phyloP scores from a whole-genome alignment of 2,113 vertebrate species.

The Notothenia rossii region DNA sequence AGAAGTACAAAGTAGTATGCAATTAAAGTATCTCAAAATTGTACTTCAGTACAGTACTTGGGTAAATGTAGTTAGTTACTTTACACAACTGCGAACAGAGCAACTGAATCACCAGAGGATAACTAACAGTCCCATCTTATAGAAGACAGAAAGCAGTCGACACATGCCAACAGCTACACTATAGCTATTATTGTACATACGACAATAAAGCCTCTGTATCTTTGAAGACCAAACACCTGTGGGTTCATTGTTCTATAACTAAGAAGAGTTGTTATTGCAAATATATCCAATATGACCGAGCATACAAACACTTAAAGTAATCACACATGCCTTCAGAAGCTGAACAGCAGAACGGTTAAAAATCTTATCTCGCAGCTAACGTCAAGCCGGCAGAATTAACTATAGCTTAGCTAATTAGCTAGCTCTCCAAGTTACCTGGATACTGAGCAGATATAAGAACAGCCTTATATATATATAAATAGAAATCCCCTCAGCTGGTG shows the following conservation, averaged over 20 bases:
- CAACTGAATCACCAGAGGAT: no score
- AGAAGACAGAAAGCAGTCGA: no score
- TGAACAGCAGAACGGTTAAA: neutral
- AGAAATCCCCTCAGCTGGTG: neutral
- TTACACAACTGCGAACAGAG: no score
- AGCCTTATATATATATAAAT: no score
- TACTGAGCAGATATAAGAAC: conserved; percentile 1
- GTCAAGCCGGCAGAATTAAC: conserved; percentile 49
- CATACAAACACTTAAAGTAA: accelerated
- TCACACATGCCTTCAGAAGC: accelerated
- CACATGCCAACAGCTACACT: no score
- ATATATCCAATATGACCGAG: neutral
- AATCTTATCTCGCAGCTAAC: conserved; percentile 12
- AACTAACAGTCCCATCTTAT: no score
- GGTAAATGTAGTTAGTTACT: no score
- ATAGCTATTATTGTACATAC: no score
- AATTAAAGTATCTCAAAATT: no score
- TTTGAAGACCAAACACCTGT: conserved; percentile 11
- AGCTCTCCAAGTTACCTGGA: conserved; percentile 40
- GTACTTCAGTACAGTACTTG: no score
- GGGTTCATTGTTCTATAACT: neutral
- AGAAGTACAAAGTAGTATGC: no score
- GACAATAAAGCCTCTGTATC: no score
- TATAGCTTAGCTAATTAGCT: conserved; percentile 71
- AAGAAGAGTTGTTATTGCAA: neutral